Conservation (phyloP, 2,113 vertebrate species). For the Cynopterus brachyotis region DNA sequence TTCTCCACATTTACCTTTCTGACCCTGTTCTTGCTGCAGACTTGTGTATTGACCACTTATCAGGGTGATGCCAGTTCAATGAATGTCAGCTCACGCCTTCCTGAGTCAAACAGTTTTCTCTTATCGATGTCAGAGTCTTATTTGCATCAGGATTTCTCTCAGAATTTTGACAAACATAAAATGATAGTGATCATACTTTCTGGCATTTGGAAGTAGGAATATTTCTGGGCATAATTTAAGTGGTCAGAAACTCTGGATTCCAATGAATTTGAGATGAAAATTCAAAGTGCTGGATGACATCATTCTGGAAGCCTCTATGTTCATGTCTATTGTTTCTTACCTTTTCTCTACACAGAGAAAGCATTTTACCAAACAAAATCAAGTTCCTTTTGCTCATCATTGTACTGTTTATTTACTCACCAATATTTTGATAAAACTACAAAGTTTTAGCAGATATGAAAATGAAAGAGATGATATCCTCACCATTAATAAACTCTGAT, state of each 20-base stretch:
- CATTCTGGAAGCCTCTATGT: not conserved
- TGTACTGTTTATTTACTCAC: not conserved
- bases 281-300: not conserved
- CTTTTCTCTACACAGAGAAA: not conserved
- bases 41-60: no score
- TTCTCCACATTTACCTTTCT: not conserved
- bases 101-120: not conserved
- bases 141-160: not conserved
- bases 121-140: not conserved
- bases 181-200: not conserved
- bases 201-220: not conserved
- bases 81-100: not conserved
- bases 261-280: not conserved
- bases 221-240: not conserved
- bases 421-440: not conserved
- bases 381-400: rapidly evolving
- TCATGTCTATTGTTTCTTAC: not conserved
- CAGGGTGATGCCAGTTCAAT: not conserved
- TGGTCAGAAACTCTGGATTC: not conserved
- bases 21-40: rapidly evolving
- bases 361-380: not conserved
- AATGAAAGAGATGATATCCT: not conserved
- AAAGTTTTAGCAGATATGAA: not conserved
- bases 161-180: not conserved
- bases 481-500: not conserved